phyloP scores from a whole-genome alignment of 2,888 invertebrate species.

The Neocrepidodera transversa region DNA sequence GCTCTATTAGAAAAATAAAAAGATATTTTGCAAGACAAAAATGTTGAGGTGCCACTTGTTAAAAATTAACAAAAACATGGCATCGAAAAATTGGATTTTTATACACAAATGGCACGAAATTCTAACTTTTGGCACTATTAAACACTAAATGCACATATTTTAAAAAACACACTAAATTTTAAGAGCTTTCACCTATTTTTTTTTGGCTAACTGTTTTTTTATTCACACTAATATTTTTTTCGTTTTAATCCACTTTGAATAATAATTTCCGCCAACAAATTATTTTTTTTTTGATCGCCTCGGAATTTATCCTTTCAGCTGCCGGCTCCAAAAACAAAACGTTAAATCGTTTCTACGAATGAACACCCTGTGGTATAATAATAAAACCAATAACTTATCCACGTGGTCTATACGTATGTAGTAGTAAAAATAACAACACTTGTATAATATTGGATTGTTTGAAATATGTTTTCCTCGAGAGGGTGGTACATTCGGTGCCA shows the following conservation, averaged over 20 bases:
- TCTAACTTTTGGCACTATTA: not conserved
- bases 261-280: not conserved
- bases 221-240: not conserved
- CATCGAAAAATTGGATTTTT: no score
- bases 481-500: constrained; percentile 49
- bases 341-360: no score
- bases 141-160: not conserved
- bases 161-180: not conserved
- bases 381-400: constrained; percentile 33
- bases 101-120: no score
- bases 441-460: constrained; percentile 4
- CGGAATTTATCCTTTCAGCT: no score
- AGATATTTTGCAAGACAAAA: no score
- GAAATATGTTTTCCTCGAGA: constrained; percentile 19
- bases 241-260: not conserved
- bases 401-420: constrained; percentile 14
- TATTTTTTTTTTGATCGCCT: not conserved
- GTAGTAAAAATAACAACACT: constrained; percentile 20
- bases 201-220: not conserved
- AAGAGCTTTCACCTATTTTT: not conserved
- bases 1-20: no score
- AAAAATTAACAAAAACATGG: no score
- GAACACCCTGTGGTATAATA: no score
- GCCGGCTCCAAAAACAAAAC: no score
- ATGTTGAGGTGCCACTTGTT: no score